These are phyloP conservation scores for Syrmaticus mikado DNA, from an alignment of 2,113 vertebrate species.

Conservation along the genomic window DNA sequence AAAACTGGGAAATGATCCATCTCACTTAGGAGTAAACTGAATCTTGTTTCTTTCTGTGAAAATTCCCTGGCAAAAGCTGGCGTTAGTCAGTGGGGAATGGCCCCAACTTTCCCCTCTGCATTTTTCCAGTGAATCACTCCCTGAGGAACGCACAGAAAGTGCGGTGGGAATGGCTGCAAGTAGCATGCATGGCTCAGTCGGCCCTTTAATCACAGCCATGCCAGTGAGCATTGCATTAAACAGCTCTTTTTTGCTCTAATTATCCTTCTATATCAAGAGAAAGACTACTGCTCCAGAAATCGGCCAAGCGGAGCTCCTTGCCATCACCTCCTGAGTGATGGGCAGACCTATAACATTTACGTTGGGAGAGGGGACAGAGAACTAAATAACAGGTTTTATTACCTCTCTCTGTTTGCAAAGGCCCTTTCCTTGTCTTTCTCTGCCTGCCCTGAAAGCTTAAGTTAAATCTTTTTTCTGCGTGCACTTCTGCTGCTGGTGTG, in stretches of 20 bases:
- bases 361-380: not conserved
- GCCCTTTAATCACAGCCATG: not conserved
- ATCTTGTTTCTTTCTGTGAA: not conserved
- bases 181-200: fast-evolving
- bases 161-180: not conserved
- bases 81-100: not conserved
- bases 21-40: not conserved
- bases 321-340: not conserved
- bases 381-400: not conserved
- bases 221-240: not conserved
- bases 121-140: not conserved
- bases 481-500: not conserved
- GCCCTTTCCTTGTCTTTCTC: not conserved
- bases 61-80: not conserved
- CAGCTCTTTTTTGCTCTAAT: not conserved
- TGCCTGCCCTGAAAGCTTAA: not conserved
- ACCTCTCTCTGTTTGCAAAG: not conserved
- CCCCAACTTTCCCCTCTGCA: fast-evolving
- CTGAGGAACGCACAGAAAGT: fast-evolving
- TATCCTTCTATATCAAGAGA: not conserved
- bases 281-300: not conserved
- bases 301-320: not conserved
- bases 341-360: fast-evolving
- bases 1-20: constrained; percentile 5
- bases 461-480: not conserved